Conservation (phyloP, 1,140 invertebrate genomes). For the Drosophila trapezifrons region DNA sequence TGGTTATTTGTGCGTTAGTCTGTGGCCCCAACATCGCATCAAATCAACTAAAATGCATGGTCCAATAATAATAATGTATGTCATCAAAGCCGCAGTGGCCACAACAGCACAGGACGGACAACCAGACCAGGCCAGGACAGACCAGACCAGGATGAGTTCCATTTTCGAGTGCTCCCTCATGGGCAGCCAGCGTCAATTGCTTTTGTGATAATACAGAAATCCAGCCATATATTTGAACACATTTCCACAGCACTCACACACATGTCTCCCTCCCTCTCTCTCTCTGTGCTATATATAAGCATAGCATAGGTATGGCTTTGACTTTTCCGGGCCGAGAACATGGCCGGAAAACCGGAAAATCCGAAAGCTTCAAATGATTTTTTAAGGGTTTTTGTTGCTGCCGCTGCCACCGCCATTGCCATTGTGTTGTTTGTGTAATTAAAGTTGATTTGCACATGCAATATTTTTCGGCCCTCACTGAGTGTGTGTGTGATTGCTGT, state of each 20-base stretch:
- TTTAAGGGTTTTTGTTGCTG: conserved; percentile 23
- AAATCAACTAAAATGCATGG: conserved; percentile 63
- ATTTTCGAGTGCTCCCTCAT: conserved; percentile 29
- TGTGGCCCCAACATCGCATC: conserved; percentile 29
- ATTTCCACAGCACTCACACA: conserved; percentile 5
- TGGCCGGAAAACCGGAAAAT: conserved; percentile 18
- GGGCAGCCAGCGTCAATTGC: conserved; percentile 37
- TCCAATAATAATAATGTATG: conserved; percentile 59
- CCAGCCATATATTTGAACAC: conserved; percentile 4
- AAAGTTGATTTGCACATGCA: conserved; percentile 67
- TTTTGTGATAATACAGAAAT: conserved; percentile 43
- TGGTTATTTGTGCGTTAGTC: conserved; percentile 12
- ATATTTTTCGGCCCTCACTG: conserved; percentile 43
- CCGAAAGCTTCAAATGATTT: conserved; percentile 37
- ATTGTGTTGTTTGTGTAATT: conserved; percentile 56
- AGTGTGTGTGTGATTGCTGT: conserved; percentile 2
- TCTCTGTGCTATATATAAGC: not conserved
- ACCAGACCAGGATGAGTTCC: conserved; percentile 11
- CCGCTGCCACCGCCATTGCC: conserved; percentile 3
- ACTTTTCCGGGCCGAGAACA: conserved; percentile 14
- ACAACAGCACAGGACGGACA: not conserved
- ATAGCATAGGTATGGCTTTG: conserved; percentile 20
- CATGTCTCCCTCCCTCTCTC: too few relatives aligned
- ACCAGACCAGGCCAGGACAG: not conserved
- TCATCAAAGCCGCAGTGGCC: conserved; percentile 41